phyloP scores from a whole-genome alignment of 2,888 invertebrate genomes.

The Apotomis capreana region DNA sequence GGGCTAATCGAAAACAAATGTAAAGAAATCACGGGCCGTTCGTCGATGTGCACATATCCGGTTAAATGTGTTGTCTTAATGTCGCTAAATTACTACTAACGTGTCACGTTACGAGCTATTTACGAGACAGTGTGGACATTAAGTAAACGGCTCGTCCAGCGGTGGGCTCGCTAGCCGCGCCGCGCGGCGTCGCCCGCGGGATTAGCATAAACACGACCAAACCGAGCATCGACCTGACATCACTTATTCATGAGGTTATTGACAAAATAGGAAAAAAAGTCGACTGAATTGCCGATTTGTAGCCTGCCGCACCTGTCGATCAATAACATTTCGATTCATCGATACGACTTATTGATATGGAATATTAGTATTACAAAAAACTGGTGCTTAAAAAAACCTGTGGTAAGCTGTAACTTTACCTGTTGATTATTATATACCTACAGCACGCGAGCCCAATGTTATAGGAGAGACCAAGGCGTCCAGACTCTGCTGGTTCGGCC shows the following conservation, averaged over 20 bases:
- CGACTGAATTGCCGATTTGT: neutral
- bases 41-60: slow-evolving; percentile 32
- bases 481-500: no score
- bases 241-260: slow-evolving; percentile 17
- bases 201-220: slow-evolving; percentile 45
- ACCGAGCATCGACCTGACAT: slow-evolving; percentile 3
- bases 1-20: slow-evolving; percentile 39
- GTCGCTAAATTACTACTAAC: slow-evolving; percentile 32
- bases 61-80: slow-evolving; percentile 6
- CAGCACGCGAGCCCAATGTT: no score
- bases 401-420: no score
- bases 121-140: slow-evolving; percentile 26
- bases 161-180: slow-evolving; percentile 30
- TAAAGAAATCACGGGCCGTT: slow-evolving; percentile 26
- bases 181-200: slow-evolving; percentile 38
- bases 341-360: neutral
- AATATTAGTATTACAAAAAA: no score
- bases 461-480: no score
- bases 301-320: neutral
- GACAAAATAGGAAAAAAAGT: neutral
- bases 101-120: slow-evolving; percentile 32
- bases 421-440: no score
- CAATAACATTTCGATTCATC: neutral
- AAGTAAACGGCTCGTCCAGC: slow-evolving; percentile 11
- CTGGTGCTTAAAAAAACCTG: no score